Evolutionary conservation across 2,888 invertebrate genomes (phyloP), one percentile per base, ranked within the genome.

Genomic region (Mesorhabditis spiculigera): DNA sequence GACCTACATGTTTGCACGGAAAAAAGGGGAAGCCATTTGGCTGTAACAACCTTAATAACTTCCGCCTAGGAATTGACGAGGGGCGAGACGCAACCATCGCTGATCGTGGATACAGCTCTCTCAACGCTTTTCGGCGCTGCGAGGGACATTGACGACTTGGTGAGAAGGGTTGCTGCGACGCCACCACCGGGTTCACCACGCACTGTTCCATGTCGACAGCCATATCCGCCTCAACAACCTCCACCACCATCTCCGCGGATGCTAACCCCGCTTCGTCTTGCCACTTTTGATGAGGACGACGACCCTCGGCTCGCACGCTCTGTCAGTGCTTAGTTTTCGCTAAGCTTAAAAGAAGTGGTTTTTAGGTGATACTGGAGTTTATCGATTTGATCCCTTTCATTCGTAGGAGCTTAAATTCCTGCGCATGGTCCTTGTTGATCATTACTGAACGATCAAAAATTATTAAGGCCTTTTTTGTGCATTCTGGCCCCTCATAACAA

Each of bases 71-170:
- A 78, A 67, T 43, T 78, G 67, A 62, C 71, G 5, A 76, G 78
- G 5, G 72, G 73, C 2, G 78, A 75, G n/a, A 71, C 67, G 6
- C 78, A 78, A 65, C 79, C 81, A 5, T 77, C 79, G 28, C 72
- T 82, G 4, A 77, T 84, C 50, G 81, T 84, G 44, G 83, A 84
- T 76, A 79, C 83, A 16, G 81, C 84, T 8, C 71, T 84, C 45
- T 81, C 82, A n/a, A 82, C 84, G 5, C 74, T 84, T 45, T 84
- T 84, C 68, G 82, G 81, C 73, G 79, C 79, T 4, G 77, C 76
- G 6, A 63, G 78, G 44, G 79, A 81, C 64, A 76, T 81, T 43
- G 81, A 81, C 68, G 79, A 81, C 63, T 68, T 81, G 75, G 80
- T 80, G 72, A 74, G 79, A 66, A 76, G 72, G 72, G 71, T 76